Conservation (phyloP, 2,797 vertebrate genomes). For the Lepus townsendii region DNA sequence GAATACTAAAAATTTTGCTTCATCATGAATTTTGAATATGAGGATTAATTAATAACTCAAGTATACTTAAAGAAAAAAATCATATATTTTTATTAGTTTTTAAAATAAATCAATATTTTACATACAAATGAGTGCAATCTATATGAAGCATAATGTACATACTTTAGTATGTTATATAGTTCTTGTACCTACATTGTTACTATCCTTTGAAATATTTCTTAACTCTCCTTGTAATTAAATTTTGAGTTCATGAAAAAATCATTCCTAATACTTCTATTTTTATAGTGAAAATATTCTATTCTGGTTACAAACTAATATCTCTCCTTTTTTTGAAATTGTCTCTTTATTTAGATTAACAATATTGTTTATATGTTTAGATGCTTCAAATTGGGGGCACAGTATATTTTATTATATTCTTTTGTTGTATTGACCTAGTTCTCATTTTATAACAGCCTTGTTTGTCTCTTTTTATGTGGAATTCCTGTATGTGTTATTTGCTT, state of each 20-base stretch:
- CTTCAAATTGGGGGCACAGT: no score
- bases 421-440: no score
- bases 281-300: neutral
- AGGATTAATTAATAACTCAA: constrained; percentile 46
- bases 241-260: neutral
- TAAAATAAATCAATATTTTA: constrained; percentile 43
- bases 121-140: neutral
- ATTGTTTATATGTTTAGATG: no score
- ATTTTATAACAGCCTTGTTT: no score
- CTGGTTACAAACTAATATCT: neutral
- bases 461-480: no score
- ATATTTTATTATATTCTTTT: no score
- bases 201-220: constrained; percentile 39
- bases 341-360: no score
- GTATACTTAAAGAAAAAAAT: constrained; percentile 18
- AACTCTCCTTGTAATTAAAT: constrained; percentile 27
- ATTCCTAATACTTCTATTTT: neutral
- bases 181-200: neutral
- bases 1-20: constrained; percentile 8
- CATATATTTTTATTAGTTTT: neutral
- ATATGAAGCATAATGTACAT: neutral
- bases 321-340: no score
- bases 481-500: no score
- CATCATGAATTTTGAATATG: constrained; percentile 13
- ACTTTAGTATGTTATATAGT: neutral